A percentile compares a stretch with the other conserved stretches of the same genome.
Conservation (phyloP, 2,888 invertebrate genomes). For the Himalopsyche kuldschensis region DNA sequence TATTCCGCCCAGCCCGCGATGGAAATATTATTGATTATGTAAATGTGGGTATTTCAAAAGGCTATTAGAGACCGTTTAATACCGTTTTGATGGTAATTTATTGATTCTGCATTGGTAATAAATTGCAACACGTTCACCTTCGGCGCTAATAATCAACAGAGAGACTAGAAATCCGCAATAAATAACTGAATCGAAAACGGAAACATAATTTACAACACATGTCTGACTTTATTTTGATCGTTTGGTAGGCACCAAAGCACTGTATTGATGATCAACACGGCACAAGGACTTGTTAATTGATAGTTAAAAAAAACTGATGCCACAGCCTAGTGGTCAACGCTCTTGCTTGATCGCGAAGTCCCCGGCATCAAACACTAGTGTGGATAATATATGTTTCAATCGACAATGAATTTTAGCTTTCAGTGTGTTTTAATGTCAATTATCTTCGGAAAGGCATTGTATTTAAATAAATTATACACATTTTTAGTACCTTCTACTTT, state of each 20-base stretch:
- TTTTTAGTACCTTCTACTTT: too few relatives aligned
- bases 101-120: constrained; percentile 23
- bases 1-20: background rate
- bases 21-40: constrained; percentile 19
- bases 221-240: constrained; percentile 22
- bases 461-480: too few relatives aligned
- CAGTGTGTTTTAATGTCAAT: too few relatives aligned
- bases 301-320: too few relatives aligned
- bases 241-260: constrained; percentile 8
- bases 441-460: too few relatives aligned
- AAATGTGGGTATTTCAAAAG: constrained; percentile 26
- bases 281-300: background rate
- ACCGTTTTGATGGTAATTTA: constrained; percentile 28
- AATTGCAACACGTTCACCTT: constrained; percentile 31
- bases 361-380: too few relatives aligned
- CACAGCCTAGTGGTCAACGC: too few relatives aligned
- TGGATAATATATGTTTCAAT: too few relatives aligned
- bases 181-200: background rate
- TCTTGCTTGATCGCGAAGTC: too few relatives aligned
- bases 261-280: background rate
- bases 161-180: constrained; percentile 10
- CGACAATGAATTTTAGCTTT: too few relatives aligned
- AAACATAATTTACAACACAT: constrained; percentile 26
- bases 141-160: constrained; percentile 25
- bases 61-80: constrained; percentile 32